phyloP scores from a whole-genome alignment of 2,797 vertebrate genomes.

The Vultur gryphus region DNA sequence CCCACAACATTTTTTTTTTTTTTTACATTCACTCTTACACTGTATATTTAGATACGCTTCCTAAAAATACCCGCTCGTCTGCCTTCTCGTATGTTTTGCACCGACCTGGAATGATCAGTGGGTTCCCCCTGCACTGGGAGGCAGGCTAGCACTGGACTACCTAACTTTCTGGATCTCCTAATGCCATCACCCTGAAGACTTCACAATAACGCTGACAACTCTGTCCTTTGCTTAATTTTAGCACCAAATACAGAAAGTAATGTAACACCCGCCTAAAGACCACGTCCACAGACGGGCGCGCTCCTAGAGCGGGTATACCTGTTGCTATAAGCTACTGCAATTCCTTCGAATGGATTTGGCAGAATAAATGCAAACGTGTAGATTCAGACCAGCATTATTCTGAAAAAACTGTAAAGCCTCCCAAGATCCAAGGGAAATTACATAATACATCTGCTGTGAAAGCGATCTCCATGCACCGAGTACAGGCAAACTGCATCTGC shows the following conservation, averaged over 20 bases:
- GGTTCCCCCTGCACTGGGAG: conserved; percentile 57
- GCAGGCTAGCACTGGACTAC: background rate
- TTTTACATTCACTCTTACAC: conserved; percentile 70
- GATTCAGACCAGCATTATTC: background rate
- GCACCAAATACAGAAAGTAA: background rate
- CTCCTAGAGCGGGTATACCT: conserved; percentile 25
- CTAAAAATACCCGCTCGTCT: conserved; percentile 68
- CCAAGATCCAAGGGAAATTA: background rate
- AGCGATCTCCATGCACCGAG: background rate
- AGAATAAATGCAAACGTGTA: background rate
- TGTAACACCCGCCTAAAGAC: background rate
- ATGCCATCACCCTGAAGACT: background rate
- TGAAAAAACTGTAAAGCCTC: background rate
- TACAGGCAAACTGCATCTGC: background rate
- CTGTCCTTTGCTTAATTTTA: background rate
- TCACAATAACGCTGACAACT: background rate
- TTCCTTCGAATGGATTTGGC: background rate
- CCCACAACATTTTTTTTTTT: conserved; percentile 86
- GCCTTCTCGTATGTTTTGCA: conserved; percentile 47
- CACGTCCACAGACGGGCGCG: background rate
- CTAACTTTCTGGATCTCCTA: background rate
- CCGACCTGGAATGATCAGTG: conserved; percentile 15
- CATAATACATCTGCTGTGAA: background rate
- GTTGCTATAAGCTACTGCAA: conserved; percentile 39
- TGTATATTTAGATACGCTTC: conserved; percentile 74